These are phyloP conservation scores for Leptestheria dahalacensis DNA, from an alignment of 1,140 invertebrate species.

Conservation along the genomic window DNA sequence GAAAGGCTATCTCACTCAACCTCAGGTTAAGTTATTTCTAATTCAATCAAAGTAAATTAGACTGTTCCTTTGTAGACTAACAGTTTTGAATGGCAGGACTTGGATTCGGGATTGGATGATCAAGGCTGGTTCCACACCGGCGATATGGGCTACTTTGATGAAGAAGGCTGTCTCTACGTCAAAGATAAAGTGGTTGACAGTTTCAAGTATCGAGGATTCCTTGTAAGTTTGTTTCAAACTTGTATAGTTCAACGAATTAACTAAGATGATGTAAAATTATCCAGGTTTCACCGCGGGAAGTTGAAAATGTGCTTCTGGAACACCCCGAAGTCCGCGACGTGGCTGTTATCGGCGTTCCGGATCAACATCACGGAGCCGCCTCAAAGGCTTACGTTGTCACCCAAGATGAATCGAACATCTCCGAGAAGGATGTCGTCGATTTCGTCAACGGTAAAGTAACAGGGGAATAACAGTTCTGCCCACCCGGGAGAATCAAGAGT, in stretches of 20 bases:
- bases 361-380: constrained; percentile 30
- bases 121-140: constrained; percentile 21
- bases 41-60: not conserved
- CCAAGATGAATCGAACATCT: not conserved
- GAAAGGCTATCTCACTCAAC: not conserved
- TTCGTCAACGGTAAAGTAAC: constrained; percentile 19
- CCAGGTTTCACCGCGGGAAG: constrained; percentile 21
- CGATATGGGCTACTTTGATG: constrained; percentile 23
- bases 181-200: constrained; percentile 24
- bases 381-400: constrained; percentile 24
- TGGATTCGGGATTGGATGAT: not conserved
- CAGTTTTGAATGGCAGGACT: too few relatives aligned
- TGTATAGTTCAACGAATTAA: not conserved
- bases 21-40: not conserved
- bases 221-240: constrained; percentile 15
- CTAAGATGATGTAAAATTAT: too few relatives aligned
- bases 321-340: constrained; percentile 29
- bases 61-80: not conserved
- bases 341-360: constrained; percentile 32
- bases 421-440: constrained; percentile 14
- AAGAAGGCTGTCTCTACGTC: constrained; percentile 22
- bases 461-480: too few relatives aligned
- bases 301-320: constrained; percentile 25
- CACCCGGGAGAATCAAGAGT: not conserved
- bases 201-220: constrained; percentile 23